These are phyloP conservation scores for Clupea harengus DNA, from an alignment of 2,113 vertebrate genomes.

Conservation along the genomic window DNA sequence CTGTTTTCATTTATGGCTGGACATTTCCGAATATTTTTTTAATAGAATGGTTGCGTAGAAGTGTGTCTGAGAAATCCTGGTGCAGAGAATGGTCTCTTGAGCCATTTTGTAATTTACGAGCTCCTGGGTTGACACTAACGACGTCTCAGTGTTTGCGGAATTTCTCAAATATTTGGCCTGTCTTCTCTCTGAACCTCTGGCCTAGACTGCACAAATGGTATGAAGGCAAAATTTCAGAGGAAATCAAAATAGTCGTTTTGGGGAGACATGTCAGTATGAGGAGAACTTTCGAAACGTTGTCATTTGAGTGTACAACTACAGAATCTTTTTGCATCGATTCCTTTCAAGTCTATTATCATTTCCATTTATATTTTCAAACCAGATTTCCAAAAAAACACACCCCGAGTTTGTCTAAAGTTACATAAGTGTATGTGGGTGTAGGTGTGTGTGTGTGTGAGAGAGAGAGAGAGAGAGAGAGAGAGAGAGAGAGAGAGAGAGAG, in stretches of 20 bases:
- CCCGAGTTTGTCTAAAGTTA: background rate
- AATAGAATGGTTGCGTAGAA: background rate
- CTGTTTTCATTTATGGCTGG: background rate
- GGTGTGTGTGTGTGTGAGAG: background rate
- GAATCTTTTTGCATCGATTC: background rate
- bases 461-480: background rate
- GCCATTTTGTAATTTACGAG: conserved; percentile 1
- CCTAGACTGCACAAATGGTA: background rate
- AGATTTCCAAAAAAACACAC: background rate
- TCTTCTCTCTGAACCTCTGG: background rate
- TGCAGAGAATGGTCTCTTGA: background rate
- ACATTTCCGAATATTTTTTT: background rate
- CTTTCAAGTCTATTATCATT: background rate
- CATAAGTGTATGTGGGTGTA: background rate
- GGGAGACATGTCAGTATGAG: background rate
- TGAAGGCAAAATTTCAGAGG: background rate
- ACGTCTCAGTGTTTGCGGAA: conserved; percentile 8
- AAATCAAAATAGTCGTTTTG: background rate
- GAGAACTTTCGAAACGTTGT: background rate
- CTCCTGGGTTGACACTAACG: background rate
- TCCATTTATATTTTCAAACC: background rate
- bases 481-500: background rate
- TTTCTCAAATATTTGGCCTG: conserved; percentile 12
- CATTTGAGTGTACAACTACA: background rate
- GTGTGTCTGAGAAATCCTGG: background rate